Evolutionary conservation across 2,888 invertebrate genomes (phyloP).

Genomic region (Rhorus exstirpatorius): DNA sequence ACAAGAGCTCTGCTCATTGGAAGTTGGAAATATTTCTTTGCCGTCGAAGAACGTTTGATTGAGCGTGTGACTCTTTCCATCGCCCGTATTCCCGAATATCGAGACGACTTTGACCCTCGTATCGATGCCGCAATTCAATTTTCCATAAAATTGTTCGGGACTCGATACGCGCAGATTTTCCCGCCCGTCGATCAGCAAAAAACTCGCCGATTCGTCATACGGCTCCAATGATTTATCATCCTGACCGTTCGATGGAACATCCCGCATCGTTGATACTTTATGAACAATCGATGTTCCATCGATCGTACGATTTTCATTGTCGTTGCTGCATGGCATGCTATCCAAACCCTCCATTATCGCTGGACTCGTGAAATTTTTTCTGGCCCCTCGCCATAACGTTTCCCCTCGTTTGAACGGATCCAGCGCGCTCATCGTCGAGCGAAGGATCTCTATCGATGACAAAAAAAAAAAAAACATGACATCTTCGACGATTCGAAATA

Average conservation of each 20-base stretch:
- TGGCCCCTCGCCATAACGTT: constrained; percentile 55
- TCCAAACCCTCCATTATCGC: constrained; percentile 84
- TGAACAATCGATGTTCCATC: constrained; percentile 53
- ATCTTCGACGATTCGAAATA: no score
- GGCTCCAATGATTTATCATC: constrained; percentile 50
- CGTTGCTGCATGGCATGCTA: constrained; percentile 71
- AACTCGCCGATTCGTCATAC: constrained; percentile 83
- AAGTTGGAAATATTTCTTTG: constrained; percentile 89
- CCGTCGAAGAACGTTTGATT: constrained; percentile 90
- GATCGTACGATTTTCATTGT: neutral
- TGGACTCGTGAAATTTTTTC: constrained; percentile 75
- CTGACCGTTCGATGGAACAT: constrained; percentile 58
- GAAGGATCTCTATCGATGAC: neutral
- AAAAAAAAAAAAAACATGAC: neutral
- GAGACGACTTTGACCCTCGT: constrained; percentile 92
- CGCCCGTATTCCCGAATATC: constrained; percentile 94
- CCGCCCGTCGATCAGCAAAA: constrained; percentile 89
- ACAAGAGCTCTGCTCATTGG: constrained; percentile 90
- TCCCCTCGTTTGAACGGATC: constrained; percentile 50
- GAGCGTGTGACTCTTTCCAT: constrained; percentile 93
- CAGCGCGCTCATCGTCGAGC: constrained; percentile 64
- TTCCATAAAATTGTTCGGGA: constrained; percentile 87
- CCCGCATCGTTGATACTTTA: constrained; percentile 70
- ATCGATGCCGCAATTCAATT: constrained; percentile 86
- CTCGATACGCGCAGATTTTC: constrained; percentile 88